Evolutionary conservation across 2,888 invertebrate species (phyloP).

Genomic region (Adineta ricciae): DNA sequence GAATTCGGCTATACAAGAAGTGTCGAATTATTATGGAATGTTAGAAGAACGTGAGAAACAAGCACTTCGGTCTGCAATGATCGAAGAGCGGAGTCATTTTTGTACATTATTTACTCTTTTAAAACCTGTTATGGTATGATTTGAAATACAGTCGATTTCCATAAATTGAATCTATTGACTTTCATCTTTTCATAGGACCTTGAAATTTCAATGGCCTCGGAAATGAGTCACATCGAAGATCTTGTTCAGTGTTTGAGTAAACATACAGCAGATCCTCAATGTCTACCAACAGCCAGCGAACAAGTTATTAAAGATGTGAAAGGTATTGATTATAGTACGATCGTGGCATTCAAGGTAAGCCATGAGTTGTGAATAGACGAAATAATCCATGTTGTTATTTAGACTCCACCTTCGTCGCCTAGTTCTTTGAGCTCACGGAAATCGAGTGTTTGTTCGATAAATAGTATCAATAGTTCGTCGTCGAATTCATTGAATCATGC

Average conservation of each 20-base stretch:
- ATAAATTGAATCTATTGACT: too few relatives aligned
- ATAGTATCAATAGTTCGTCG: slow-evolving; percentile 57
- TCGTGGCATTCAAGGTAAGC: slow-evolving; percentile 37
- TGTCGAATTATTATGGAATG: slow-evolving; percentile 66
- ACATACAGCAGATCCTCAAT: slow-evolving; percentile 72
- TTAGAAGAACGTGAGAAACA: slow-evolving; percentile 84
- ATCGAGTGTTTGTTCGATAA: slow-evolving; percentile 79
- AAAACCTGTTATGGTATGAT: slow-evolving; percentile 71
- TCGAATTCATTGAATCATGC: slow-evolving; percentile 34
- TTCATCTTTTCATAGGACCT: slow-evolving; percentile 60
- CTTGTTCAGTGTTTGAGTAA: slow-evolving; percentile 72
- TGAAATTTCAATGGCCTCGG: slow-evolving; percentile 83
- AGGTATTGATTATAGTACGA: slow-evolving; percentile 49
- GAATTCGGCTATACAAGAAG: slow-evolving; percentile 61
- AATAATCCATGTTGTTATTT: slow-evolving; percentile 45
- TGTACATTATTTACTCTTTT: slow-evolving; percentile 82
- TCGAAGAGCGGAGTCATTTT: slow-evolving; percentile 80
- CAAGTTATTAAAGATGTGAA: slow-evolving; percentile 61
- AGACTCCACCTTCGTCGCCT: slow-evolving; percentile 65
- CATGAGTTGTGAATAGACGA: background rate
- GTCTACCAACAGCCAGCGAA: slow-evolving; percentile 78
- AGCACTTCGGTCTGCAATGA: slow-evolving; percentile 75
- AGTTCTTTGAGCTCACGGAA: slow-evolving; percentile 77
- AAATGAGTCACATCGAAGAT: slow-evolving; percentile 80
- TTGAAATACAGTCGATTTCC: background rate